Evolutionary conservation across 2,888 invertebrate genomes (phyloP).

Genomic region (Leucozona laternaria): DNA sequence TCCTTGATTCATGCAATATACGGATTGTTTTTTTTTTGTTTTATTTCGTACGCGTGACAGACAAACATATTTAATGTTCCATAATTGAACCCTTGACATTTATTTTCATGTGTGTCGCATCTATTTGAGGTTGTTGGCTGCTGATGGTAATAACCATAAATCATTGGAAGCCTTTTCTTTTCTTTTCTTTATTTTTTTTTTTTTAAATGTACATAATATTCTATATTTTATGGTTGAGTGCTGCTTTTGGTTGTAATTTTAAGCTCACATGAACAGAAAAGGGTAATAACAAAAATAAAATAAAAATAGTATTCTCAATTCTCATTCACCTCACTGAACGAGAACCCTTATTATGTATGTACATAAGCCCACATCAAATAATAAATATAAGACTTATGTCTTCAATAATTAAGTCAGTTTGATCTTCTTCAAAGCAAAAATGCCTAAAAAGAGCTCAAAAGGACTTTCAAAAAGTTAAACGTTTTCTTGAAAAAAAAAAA

Average conservation of each 20-base stretch:
- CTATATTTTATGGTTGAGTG: conserved; percentile 15
- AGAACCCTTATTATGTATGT: not conserved
- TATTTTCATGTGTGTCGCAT: conserved; percentile 1
- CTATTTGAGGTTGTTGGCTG: conserved; percentile 1
- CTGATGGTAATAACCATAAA: conserved; percentile 27
- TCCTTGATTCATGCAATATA: conserved; percentile 18
- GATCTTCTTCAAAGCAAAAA: conserved; percentile 14
- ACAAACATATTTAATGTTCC: conserved; percentile 17
- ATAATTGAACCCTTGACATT: conserved; percentile 12
- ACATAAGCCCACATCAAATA: not conserved
- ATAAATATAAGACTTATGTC: conserved; percentile 14
- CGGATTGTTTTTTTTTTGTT: not conserved
- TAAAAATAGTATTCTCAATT: conserved; percentile 14
- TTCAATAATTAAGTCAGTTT: conserved; percentile 37
- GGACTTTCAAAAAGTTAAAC: conserved; percentile 2
- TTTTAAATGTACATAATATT: not conserved
- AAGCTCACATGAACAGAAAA: conserved; percentile 27
- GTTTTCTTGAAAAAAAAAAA: not conserved
- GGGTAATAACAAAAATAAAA: not conserved
- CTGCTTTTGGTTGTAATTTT: conserved; percentile 10
- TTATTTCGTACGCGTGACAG: conserved; percentile 9
- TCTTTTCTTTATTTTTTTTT: not conserved
- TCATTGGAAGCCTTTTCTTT: conserved; percentile 25
- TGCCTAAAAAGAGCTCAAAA: conserved; percentile 9
- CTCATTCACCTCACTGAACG: not conserved